Percentiles rank a stretch among this genome's conserved stretches.
These are phyloP conservation scores for Chloropsis hardwickii DNA, from an alignment of 2,113 vertebrate species.

Conservation along the genomic window DNA sequence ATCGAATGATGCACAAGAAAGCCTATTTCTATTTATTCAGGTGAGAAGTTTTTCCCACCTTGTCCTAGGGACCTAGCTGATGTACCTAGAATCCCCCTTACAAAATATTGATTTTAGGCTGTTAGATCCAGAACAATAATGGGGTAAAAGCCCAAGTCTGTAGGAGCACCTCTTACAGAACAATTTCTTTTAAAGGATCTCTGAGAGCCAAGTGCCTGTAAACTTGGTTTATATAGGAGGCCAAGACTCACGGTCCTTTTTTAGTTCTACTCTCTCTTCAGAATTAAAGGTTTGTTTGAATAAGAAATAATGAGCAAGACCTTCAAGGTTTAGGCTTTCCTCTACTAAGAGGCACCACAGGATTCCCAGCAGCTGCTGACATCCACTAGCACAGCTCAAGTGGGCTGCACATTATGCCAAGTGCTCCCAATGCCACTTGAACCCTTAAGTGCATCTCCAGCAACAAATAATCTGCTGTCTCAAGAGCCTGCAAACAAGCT, in stretches of 20 bases:
- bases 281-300: neutral
- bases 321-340: neutral
- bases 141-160: neutral
- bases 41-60: neutral
- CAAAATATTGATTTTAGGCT: neutral
- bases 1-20: neutral
- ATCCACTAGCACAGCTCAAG: conserved; percentile 14
- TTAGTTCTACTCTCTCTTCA: neutral
- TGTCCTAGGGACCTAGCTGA: neutral
- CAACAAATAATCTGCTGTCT: neutral
- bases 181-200: neutral
- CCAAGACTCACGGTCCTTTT: neutral
- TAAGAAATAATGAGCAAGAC: neutral
- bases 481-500: neutral
- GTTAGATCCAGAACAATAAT: neutral
- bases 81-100: neutral
- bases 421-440: conserved; percentile 34
- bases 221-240: neutral
- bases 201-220: neutral
- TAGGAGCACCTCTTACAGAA: neutral
- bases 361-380: neutral
- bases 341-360: neutral
- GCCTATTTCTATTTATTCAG: neutral
- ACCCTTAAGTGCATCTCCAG: conserved; percentile 24
- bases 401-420: neutral